phyloP scores from a whole-genome alignment of 2,888 invertebrate genomes.

The Cetonia aurata region DNA sequence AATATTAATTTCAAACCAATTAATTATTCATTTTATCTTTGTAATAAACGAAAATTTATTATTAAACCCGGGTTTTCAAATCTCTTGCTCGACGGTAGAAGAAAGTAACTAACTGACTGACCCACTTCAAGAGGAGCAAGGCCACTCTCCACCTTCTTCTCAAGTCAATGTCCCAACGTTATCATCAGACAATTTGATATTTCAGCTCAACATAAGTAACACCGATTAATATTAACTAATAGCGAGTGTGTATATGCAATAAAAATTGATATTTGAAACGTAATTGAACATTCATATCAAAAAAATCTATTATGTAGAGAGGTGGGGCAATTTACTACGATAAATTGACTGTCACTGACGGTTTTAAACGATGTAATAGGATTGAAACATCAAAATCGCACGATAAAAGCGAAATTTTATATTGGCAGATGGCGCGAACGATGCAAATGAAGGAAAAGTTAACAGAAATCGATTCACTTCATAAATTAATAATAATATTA shows the following conservation, averaged over 20 bases:
- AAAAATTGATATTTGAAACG: too few relatives aligned
- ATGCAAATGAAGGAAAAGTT: too few relatives aligned
- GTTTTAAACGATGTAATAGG: not conserved
- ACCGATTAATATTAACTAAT: not conserved
- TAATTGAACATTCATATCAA: too few relatives aligned
- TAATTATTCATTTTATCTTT: not conserved
- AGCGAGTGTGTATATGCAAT: not conserved
- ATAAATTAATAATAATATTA: conserved; percentile 1
- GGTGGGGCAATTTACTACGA: not conserved
- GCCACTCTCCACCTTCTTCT: conserved; percentile 62
- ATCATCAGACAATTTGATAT: conserved; percentile 24
- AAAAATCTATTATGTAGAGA: too few relatives aligned
- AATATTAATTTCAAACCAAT: not conserved
- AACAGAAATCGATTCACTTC: not conserved
- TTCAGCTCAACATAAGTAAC: conserved; percentile 39
- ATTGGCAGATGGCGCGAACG: too few relatives aligned
- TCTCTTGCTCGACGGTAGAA: conserved; percentile 54
- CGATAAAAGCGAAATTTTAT: not conserved
- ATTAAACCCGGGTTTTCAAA: conserved; percentile 3
- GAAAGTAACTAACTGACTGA: conserved; percentile 61
- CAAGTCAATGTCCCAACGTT: conserved; percentile 45
- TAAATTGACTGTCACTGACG: not conserved
- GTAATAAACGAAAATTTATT: not conserved
- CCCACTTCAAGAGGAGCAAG: conserved; percentile 61
- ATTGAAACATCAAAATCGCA: not conserved